A percentile compares a stretch with the other conserved stretches of the same genome.
Conservation (phyloP, 2,888 invertebrate genomes). For the Acanthosoma haemorrhoidale region DNA sequence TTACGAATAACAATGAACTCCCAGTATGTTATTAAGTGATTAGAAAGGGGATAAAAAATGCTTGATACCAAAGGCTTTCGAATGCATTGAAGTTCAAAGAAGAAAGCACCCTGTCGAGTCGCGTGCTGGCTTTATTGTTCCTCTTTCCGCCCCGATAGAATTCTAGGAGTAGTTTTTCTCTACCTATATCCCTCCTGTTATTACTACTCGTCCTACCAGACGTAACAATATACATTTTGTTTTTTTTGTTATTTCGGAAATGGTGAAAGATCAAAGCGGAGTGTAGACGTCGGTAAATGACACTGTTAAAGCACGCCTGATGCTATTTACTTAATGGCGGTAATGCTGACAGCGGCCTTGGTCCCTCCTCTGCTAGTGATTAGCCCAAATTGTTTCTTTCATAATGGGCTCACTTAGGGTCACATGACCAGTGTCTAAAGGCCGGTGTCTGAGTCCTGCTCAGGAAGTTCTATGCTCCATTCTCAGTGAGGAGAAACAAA, state of each 20-base stretch:
- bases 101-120: too few species aligned
- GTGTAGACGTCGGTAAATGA: constrained; percentile 14
- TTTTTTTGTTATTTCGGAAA: too few species aligned
- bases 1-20: too few species aligned
- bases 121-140: neutral
- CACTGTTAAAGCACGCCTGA: constrained; percentile 13
- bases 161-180: neutral
- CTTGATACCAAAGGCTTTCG: too few species aligned
- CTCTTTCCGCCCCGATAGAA: neutral
- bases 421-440: neutral
- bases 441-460: too few species aligned
- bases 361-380: neutral
- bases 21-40: too few species aligned
- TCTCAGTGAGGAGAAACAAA: too few species aligned
- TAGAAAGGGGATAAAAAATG: too few species aligned
- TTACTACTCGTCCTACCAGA: neutral
- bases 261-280: neutral
- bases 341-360: constrained; percentile 32
- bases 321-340: constrained; percentile 35
- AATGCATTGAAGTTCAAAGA: too few species aligned
- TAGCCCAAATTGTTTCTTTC: constrained; percentile 22
- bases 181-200: neutral
- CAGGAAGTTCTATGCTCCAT: neutral
- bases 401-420: constrained; percentile 20
- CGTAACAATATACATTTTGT: neutral